Conservation (phyloP, 2,888 invertebrate genomes). For the Aromia moschata region DNA sequence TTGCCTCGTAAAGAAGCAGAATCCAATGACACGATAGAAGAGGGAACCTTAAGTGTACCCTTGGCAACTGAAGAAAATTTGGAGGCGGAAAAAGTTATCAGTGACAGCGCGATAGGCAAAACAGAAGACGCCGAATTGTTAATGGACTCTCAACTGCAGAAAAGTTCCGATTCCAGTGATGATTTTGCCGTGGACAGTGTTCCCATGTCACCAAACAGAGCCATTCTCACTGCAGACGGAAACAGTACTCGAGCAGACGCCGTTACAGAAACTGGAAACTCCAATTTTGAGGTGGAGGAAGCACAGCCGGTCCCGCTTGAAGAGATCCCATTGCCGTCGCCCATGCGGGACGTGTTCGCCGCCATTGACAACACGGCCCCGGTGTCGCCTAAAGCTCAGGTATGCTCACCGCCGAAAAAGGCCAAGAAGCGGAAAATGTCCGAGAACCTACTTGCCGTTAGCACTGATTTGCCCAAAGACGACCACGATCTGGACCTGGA, state of each 20-base stretch:
- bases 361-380: constrained; percentile 25
- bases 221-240: neutral
- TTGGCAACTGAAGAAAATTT: no score
- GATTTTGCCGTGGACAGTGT: neutral
- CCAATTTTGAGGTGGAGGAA: no score
- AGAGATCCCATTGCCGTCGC: constrained; percentile 1
- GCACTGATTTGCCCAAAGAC: neutral
- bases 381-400: constrained; percentile 29
- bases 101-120: no score
- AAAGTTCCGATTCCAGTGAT: no score
- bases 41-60: no score
- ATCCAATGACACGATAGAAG: no score
- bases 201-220: neutral
- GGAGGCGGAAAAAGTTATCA: no score
- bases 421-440: constrained; percentile 32
- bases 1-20: no score
- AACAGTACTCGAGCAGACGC: neutral
- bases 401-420: constrained; percentile 30
- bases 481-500: neutral
- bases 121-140: no score
- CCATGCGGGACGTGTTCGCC: constrained; percentile 21
- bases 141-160: no score
- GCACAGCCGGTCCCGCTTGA: neutral
- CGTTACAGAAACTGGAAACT: neutral
- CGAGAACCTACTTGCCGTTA: neutral